Evolutionary conservation across 2,888 invertebrate genomes (phyloP).

Genomic region (Stenodema calcarata): DNA sequence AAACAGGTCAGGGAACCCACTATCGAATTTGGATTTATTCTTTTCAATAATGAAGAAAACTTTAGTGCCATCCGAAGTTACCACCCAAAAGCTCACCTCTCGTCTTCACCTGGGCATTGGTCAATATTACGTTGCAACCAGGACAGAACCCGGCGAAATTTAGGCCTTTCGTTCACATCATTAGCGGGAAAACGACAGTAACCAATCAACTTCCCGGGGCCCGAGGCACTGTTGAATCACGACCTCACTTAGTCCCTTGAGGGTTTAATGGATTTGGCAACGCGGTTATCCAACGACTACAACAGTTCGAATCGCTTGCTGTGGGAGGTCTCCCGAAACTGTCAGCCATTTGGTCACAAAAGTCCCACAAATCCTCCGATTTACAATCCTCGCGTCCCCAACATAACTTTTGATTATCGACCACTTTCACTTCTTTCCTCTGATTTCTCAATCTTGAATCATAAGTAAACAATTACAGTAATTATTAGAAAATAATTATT

Average conservation of each 20-base stretch:
- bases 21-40: too few relatives aligned
- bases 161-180: background rate
- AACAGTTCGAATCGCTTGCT: background rate
- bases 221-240: background rate
- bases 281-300: background rate
- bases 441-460: background rate
- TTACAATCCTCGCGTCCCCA: background rate
- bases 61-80: too few relatives aligned
- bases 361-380: background rate
- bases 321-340: background rate
- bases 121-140: background rate
- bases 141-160: background rate
- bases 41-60: too few relatives aligned
- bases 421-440: background rate
- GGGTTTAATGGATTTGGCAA: background rate
- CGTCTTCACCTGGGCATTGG: too few relatives aligned
- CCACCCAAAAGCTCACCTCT: too few relatives aligned
- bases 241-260: background rate
- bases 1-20: too few relatives aligned
- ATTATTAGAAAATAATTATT: background rate
- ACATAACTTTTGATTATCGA: background rate
- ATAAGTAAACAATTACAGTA: too few relatives aligned
- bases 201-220: background rate
- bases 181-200: background rate
- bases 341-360: background rate